Evolutionary conservation across 2,797 vertebrate species (phyloP), one percentile per base, ranked within the genome.

Genomic region (Pangasius djambal): DNA sequence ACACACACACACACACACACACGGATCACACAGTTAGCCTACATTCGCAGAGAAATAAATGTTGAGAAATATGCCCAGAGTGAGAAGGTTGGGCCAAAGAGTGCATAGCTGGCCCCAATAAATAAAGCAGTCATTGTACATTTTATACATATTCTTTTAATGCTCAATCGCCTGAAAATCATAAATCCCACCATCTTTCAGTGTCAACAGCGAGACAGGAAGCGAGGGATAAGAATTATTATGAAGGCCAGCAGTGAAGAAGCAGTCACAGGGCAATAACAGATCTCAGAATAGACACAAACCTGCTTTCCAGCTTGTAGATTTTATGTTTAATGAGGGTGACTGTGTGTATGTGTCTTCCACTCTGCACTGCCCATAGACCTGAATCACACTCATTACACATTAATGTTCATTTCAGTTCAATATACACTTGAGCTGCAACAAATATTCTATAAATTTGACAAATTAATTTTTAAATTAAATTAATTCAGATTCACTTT

Each of bases 101-200:
- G 93, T 94, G 93, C 94, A 95, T 94, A 94, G 92, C 92, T 93
- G 93, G 91, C 87, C 88, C 90, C 78, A 78, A 95, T 95, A 91
- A 92, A 95, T 95, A 93, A 93, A 93, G 91, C 91, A 93, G 93
- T 91, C 69, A 4, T 57, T 78, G 89, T 89, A 92, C 90, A 92
- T 91, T 93, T 93, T 93, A 95, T 94, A 94, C 93, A 96, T 94
- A 22, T 52, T 75, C 94, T 94, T 94, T 85, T 92, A 94, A 95
- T 91, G 91, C 94, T 92, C 91, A 93, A 91, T 92, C 89, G 83
- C 92, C 92, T 90, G 92, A 94, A 91, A 92, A 92, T 93, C 91
- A 92, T 94, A 95, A 95, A 95, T 94, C 92, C 92, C 92, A 88
- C 90, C 85, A 93, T 95, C 91, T 92, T 92, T 94, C 92, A 94